Base-by-base conservation (phyloP, 2,113 vertebrate genomes). In the Trinectes maculatus region DNA sequence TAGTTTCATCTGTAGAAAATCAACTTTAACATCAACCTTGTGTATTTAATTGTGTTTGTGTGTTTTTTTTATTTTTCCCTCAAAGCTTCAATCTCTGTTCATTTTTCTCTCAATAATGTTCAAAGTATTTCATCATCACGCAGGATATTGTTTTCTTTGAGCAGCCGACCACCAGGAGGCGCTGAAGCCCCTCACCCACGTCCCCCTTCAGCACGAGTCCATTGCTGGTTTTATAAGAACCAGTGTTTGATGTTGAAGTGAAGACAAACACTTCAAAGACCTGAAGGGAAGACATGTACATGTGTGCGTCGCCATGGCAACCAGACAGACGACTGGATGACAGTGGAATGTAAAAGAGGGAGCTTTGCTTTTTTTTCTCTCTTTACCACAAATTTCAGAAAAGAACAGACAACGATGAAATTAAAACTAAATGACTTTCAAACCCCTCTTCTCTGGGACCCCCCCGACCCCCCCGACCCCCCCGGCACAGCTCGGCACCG, bases 301-400 rank as follows among this genome's bases (percentile, higher is more conserved):
- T 43, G 18, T 43, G 40, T 19, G 40, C 12, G 81, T 81, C 74
- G 78, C 68, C 71, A 71, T 1, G 68, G 74, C 68, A 71, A 82
- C 67, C 8, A 1, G 54, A 29, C 28, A 48, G 75, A 55, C 22
- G 24, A 59, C 70, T 25, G 29, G 22, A 46, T 71, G 51, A 33
- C 43, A 46, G 29, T 29, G 37, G 58, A 11, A 28, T 33, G 53
- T 15, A 18, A 56, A 33, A 33, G n/a, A n/a, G n/a, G n/a, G n/a
- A n/a, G n/a, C n/a, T n/a, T n/a, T n/a, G n/a, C 54, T 33, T 6
- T 9, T 3, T 33, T 6, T 33, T 33, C 31, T 33, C 31, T 33
- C n/a, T n/a, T n/a, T n/a, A n/a, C n/a, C n/a, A n/a, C n/a, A n/a
- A n/a, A n/a, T n/a, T n/a, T n/a, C n/a, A n/a, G n/a, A n/a, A n/a